Percentiles rank a stretch among this genome's conserved stretches.
Conservation (phyloP, 92 coral and sea anemone species). For the Montipora capitata region DNA sequence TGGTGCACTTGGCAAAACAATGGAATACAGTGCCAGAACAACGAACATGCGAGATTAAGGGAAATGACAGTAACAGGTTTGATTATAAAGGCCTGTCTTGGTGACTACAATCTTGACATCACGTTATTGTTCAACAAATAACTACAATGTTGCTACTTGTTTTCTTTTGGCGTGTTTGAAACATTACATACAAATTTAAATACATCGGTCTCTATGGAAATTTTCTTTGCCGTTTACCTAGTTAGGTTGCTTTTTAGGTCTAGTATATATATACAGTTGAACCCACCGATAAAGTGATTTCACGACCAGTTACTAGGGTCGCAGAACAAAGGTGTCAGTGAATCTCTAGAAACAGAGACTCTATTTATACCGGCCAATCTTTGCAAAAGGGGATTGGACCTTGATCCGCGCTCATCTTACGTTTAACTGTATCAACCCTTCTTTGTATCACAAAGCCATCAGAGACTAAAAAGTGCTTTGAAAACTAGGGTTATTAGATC, state of each 20-base stretch:
- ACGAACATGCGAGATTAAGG: slow-evolving; percentile 29
- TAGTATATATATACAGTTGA: background rate
- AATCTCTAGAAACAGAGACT: background rate
- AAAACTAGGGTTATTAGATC: background rate
- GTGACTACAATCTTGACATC: background rate
- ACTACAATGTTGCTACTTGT: background rate
- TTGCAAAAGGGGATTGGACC: background rate
- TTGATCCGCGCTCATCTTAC: background rate
- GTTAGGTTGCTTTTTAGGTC: background rate
- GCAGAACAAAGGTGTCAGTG: background rate
- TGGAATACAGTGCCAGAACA: slow-evolving; percentile 68
- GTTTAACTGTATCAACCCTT: background rate
- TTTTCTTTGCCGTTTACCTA: background rate
- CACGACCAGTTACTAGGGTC: background rate
- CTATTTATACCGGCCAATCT: background rate
- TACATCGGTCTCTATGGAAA: background rate
- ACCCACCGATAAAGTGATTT: background rate
- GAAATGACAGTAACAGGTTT: background rate
- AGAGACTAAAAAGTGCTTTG: background rate
- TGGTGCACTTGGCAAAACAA: slow-evolving; percentile 57
- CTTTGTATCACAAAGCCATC: background rate
- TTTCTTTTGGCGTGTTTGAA: background rate
- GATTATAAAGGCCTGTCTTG: no score
- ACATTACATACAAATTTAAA: background rate
- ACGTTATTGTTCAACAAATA: no score